Conservation (phyloP, 2,797 vertebrate species). For the Oreochromis grahami region DNA sequence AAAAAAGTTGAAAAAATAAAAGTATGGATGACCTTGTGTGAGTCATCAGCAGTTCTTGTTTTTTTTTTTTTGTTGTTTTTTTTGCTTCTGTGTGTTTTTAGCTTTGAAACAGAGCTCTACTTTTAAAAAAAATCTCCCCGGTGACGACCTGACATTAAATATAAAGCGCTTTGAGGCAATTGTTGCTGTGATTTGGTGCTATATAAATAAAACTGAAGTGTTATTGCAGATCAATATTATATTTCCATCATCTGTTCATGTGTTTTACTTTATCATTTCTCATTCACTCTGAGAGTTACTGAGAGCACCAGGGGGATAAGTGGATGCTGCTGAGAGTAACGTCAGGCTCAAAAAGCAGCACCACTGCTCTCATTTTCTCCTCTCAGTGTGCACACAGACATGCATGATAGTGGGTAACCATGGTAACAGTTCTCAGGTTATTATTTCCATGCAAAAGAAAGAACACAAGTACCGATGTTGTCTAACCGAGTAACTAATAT, state of each 20-base stretch:
- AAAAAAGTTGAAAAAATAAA: no score
- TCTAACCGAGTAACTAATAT: background rate
- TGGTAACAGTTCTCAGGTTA: background rate
- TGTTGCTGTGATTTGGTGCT: background rate
- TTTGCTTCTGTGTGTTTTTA: accelerated
- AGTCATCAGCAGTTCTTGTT: no score
- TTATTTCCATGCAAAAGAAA: background rate
- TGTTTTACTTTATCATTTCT: background rate
- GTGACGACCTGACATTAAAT: background rate
- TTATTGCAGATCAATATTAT: background rate
- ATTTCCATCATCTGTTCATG: background rate
- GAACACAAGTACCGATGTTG: background rate
- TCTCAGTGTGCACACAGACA: background rate
- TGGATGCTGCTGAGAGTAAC: background rate
- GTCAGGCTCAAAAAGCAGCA: background rate
- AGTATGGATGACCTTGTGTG: no score
- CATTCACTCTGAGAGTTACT: background rate
- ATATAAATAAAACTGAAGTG: background rate
- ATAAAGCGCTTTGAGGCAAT: background rate
- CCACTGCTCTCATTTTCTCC: accelerated
- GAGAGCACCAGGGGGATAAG: background rate
- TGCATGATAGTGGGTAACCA: background rate
- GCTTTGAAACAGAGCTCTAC: background rate
- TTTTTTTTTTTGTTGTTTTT: background rate
- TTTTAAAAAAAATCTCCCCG: background rate